phyloP scores from a whole-genome alignment of 23 tunicate genomes.

The Botrylloides violaceus region DNA sequence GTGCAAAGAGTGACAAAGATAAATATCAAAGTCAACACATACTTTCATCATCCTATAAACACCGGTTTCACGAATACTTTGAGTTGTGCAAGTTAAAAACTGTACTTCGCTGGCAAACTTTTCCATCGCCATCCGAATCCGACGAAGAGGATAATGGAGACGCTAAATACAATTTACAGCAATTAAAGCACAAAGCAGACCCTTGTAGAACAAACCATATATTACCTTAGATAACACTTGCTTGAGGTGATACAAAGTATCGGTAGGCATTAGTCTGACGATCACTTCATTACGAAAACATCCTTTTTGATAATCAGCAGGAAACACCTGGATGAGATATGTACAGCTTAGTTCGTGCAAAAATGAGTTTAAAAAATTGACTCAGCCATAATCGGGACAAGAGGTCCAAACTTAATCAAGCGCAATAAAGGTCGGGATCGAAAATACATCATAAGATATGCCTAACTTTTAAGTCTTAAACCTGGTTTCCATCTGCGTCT shows the following conservation, averaged over 20 bases:
- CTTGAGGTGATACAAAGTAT: constrained; percentile 18
- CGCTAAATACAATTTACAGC: constrained; percentile 27
- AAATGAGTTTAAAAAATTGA: too few species aligned
- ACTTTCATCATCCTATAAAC: constrained; percentile 59
- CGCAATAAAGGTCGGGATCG: too few species aligned
- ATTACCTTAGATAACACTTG: constrained; percentile 20
- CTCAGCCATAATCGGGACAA: too few species aligned
- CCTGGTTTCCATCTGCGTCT: too few species aligned
- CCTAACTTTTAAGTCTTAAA: too few species aligned
- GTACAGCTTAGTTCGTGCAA: too few species aligned
- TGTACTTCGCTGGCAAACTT: constrained; percentile 41
- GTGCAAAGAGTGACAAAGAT: too few species aligned
- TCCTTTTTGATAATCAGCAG: constrained; percentile 15
- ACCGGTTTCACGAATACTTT: constrained; percentile 39
- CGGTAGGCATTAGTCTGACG: constrained; percentile 17
- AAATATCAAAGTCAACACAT: not conserved
- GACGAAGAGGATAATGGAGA: constrained; percentile 25
- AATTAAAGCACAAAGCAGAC: too few species aligned
- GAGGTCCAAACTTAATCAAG: too few species aligned
- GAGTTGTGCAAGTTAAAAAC: constrained; percentile 16
- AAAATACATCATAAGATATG: too few species aligned
- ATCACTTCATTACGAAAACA: constrained; percentile 6
- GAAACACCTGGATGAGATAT: constrained; percentile 25
- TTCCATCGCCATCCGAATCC: constrained; percentile 50
- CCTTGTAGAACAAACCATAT: too few species aligned